Base-by-base conservation (phyloP, 2,797 vertebrate species). In the Pampus argenteus region DNA sequence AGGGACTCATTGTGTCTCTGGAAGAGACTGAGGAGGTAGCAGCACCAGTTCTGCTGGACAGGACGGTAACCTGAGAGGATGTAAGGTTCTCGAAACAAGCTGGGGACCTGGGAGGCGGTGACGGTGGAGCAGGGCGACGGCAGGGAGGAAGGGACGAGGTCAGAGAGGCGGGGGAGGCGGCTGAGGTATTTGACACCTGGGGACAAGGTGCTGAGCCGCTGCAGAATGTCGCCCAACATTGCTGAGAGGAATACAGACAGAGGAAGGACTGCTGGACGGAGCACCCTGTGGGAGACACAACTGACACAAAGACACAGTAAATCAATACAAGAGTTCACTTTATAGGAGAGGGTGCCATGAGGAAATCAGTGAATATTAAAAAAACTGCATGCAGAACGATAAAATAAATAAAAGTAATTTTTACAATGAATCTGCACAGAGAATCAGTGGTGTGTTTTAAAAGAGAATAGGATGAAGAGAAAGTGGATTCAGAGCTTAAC, bases 1-100 rank as follows among this genome's bases (percentile, higher is more conserved):
- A 98, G 90, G 42, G 95, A 94, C 78, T 99, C 97, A 0, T 98
- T 99, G 92, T 99, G 97, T 57, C 93, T 92, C 91, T 97, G 97
- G 71, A 99, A 98, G 82, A 98, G 95, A 87, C 97, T 98, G 49
- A 96, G 79, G 75, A 96, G 86, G 89, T 98, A 97, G 89, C 95
- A 97, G 17, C 91, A 92, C 97, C 97, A 98, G 68, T 94, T 87
- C 62, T 96, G 97, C 26, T 87, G 93, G 0, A 90, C 79, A 9
- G 96, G 96, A 3, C 96, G 95, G 91, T 98, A 98, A 1, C 97
- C 97, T 0, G 94, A 72, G 52, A 92, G 91, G 89, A 99, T 96
- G 88, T 96, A 97, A 0, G 96, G 97, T 91, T 99, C 97, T 0
- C 94, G 92, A 87, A 98, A 98, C 26, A 99, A 94, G 71, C 86